Evolutionary conservation across 2,113 vertebrate species (phyloP), one percentile per base, ranked within the genome.

Genomic region (Natator depressus): DNA sequence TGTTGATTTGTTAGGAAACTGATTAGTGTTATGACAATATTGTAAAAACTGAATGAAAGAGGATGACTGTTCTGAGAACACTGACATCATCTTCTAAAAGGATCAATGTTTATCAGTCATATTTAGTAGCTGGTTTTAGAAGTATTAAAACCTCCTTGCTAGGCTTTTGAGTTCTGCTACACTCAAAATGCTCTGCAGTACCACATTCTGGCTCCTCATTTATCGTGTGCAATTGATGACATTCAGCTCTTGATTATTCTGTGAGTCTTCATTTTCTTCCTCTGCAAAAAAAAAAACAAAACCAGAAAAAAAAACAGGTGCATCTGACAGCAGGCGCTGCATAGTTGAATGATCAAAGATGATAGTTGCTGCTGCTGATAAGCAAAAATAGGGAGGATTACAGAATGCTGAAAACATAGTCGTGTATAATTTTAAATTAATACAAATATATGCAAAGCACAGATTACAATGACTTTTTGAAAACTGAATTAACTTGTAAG

Each of bases 171-270:
- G 5, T 72, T 55, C 80, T 51, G 11, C 22, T 79, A 8, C 6
- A 8, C 3, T 75, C 62, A 42, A 87, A 92, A 80, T 82, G 55
- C 8, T 13, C 8, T 29, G 81, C 29, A 57, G 10, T 69, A 53
- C 69, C 78, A 46, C 4, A 20, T 90, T 86, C 80, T 87, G 5
- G 10, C 29, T 93, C 82, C 86, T 83, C 47, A 10, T 51, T 59
- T 72, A 62, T 82, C 25, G 46, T 2, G 10, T 38, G 27, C 11
- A 84, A 50, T 35, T 82, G 49, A 80, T 50, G 49, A 78, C 17
- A 81, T 87, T 84, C 93, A 93, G 83, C 49, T 92, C 35, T 79
- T 93, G 53, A 89, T 94, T 42, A 46, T 93, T 87, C n/a, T 27
- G 6, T 84, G 72, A 84, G 25, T 38, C 62, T 88, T 93, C 89